Evolutionary conservation across 2,888 invertebrate genomes (phyloP).

Genomic region (Nomada hirtipes): DNA sequence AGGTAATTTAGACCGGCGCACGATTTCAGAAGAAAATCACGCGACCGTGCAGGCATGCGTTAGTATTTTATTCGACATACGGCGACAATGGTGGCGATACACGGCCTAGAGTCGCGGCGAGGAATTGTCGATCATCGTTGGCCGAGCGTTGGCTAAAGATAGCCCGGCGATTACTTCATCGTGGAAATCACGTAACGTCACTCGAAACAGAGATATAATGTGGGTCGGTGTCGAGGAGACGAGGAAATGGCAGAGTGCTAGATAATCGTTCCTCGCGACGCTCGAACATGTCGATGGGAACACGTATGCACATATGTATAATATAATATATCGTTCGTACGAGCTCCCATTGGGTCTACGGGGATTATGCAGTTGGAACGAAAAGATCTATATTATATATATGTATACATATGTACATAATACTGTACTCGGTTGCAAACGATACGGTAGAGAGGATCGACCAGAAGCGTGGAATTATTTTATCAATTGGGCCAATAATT

Average conservation of each 20-base stretch:
- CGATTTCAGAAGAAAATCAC: constrained; percentile 12
- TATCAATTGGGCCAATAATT: too few relatives aligned
- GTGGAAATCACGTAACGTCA: constrained; percentile 64
- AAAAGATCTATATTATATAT: too few relatives aligned
- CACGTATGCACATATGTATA: too few relatives aligned
- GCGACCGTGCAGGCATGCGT: not conserved
- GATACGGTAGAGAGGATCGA: too few relatives aligned
- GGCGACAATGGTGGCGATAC: not conserved
- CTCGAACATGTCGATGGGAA: not conserved
- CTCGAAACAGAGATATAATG: constrained; percentile 53
- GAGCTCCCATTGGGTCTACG: too few relatives aligned
- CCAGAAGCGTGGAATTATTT: too few relatives aligned
- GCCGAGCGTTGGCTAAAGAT: constrained; percentile 52
- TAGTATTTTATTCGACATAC: not conserved
- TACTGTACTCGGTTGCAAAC: too few relatives aligned
- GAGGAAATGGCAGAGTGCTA: constrained; percentile 49
- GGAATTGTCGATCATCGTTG: constrained; percentile 40
- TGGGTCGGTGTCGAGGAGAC: constrained; percentile 56
- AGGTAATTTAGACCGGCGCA: not conserved
- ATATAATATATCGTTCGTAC: too few relatives aligned
- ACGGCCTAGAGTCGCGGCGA: not conserved
- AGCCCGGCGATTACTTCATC: constrained; percentile 63
- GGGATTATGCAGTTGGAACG: too few relatives aligned
- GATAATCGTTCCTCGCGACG: constrained; percentile 31
- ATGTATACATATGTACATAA: too few relatives aligned